Conservation (phyloP, 1,140 invertebrate species). For the Pachypeltis micranthus region DNA sequence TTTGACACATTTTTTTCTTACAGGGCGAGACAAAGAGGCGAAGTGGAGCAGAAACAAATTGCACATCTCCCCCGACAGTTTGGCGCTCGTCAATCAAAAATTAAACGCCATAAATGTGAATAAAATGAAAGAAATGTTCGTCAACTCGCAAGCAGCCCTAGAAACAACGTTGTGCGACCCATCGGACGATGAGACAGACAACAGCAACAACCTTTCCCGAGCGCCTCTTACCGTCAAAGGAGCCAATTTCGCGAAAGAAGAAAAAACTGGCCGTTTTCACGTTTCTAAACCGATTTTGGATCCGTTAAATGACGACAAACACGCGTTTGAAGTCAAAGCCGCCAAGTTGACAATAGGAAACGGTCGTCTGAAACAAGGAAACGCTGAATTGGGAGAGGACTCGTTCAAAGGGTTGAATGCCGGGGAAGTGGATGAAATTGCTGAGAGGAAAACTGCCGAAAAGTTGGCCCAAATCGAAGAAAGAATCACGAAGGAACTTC, state of each 20-base stretch:
- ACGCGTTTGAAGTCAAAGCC: neutral
- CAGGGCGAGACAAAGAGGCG: neutral
- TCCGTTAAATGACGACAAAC: too few relatives aligned
- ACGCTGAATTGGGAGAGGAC: neutral
- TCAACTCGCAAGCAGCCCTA: neutral
- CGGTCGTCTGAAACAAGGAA: neutral
- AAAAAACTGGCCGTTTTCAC: neutral
- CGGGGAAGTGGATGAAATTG: neutral
- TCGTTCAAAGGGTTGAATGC: neutral
- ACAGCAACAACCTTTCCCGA: neutral
- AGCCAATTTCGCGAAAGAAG: neutral
- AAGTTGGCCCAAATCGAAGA: neutral
- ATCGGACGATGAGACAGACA: neutral
- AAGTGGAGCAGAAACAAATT: neutral
- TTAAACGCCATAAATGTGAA: neutral
- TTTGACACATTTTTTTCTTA: too few relatives aligned
- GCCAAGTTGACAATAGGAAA: neutral
- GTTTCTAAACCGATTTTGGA: neutral
- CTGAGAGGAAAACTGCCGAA: neutral
- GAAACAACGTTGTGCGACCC: neutral
- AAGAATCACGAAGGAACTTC: neutral
- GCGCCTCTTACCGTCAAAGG: neutral
- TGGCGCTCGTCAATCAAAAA: neutral
- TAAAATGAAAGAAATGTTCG: neutral
- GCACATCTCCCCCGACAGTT: neutral